A percentile compares a stretch with the other conserved stretches of the same genome.
Conservation (phyloP, 2,113 vertebrate species). For the Lipotes vexillifer region DNA sequence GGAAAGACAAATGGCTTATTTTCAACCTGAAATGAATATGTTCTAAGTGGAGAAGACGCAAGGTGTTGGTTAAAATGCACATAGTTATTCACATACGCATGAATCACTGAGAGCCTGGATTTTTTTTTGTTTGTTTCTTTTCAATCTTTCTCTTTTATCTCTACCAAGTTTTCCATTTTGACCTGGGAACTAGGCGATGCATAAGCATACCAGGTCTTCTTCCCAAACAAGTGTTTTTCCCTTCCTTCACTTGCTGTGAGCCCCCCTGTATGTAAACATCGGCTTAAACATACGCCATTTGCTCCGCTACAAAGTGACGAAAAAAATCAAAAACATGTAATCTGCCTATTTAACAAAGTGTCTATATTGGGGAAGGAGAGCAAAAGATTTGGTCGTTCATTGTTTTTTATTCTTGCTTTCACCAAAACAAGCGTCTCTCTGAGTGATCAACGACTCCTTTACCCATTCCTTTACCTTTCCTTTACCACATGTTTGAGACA, state of each 20-base stretch:
- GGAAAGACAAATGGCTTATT: not conserved
- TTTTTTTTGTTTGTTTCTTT: not conserved
- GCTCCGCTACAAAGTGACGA: not conserved
- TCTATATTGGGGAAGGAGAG: not conserved
- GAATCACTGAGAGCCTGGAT: not conserved
- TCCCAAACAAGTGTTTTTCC: not conserved
- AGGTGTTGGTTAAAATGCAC: not conserved
- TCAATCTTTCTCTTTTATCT: not conserved
- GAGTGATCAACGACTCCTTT: not conserved
- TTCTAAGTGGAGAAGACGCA: not conserved
- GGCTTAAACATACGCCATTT: not conserved
- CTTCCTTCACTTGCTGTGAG: not conserved
- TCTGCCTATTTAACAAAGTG: not conserved
- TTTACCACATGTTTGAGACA: not conserved
- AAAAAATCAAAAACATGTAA: not conserved
- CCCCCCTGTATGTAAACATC: not conserved
- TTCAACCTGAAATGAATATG: not conserved
- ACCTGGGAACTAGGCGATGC: not conserved
- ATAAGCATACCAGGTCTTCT: not conserved
- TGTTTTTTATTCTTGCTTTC: not conserved
- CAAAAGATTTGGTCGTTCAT: not conserved
- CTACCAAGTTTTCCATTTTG: not conserved
- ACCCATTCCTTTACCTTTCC: not conserved
- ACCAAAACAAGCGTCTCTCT: not conserved
- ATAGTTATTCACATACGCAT: not conserved